Evolutionary conservation across 1,140 invertebrate genomes (phyloP).

Genomic region (Bombus fervidus): DNA sequence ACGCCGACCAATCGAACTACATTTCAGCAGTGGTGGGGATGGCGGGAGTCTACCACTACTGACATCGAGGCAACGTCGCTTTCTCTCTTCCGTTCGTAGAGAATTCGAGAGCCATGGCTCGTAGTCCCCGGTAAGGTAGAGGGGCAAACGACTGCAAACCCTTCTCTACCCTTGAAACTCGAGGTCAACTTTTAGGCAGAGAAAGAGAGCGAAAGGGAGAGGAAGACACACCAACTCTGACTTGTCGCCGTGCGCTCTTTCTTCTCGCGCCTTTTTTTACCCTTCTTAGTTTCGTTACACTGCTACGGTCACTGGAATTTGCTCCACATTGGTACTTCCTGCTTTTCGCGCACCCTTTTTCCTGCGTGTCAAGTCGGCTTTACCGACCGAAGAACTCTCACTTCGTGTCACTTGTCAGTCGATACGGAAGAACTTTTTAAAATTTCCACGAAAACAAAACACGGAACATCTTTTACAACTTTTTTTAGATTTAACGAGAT

Average conservation of each 20-base stretch:
- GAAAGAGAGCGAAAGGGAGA: conserved; percentile 65
- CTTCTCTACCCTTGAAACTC: conserved; percentile 82
- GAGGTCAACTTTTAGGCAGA: conserved; percentile 82
- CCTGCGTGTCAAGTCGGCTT: conserved; percentile 54
- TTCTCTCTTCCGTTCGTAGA: conserved; percentile 69
- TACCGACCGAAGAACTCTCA: conserved; percentile 60
- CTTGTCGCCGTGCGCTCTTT: conserved; percentile 55
- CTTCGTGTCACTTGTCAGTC: conserved; percentile 46
- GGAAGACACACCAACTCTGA: conserved; percentile 60
- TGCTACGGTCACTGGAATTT: conserved; percentile 69
- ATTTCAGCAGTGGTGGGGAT: conserved; percentile 66
- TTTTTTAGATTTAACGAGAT: background rate
- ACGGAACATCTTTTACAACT: background rate
- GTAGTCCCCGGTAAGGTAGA: conserved; percentile 62
- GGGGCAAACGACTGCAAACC: conserved; percentile 68
- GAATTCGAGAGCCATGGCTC: conserved; percentile 67
- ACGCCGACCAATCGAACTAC: conserved; percentile 71
- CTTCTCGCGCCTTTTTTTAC: conserved; percentile 62
- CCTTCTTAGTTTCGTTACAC: conserved; percentile 62
- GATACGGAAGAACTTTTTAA: conserved; percentile 60
- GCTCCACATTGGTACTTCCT: conserved; percentile 71
- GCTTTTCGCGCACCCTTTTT: conserved; percentile 68
- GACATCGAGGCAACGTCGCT: conserved; percentile 73
- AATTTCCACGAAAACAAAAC: background rate
- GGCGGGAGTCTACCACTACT: conserved; percentile 74